These are phyloP conservation scores for Automeris io DNA, from an alignment of 2,888 invertebrate species.

Conservation along the genomic window DNA sequence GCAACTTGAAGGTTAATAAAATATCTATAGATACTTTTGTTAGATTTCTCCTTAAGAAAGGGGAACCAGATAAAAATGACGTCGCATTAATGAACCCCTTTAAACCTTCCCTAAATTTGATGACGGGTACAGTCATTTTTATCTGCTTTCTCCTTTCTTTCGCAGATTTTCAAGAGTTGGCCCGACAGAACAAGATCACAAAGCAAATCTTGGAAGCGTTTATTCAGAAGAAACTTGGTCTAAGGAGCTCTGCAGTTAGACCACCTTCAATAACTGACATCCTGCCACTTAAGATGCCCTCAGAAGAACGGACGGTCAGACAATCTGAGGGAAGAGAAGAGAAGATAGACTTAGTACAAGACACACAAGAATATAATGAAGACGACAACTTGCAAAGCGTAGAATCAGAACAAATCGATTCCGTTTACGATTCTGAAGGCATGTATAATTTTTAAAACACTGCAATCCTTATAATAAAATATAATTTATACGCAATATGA, in stretches of 20 bases:
- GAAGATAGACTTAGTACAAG: slow-evolving; percentile 27
- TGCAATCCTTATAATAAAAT: no score
- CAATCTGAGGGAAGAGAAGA: slow-evolving; percentile 25
- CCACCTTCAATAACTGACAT: slow-evolving; percentile 82
- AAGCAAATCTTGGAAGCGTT: slow-evolving; percentile 86
- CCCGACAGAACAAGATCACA: slow-evolving; percentile 85
- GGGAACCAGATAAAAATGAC: slow-evolving; percentile 76
- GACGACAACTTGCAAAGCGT: slow-evolving; percentile 81
- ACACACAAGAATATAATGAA: slow-evolving; percentile 38
- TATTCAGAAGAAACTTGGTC: slow-evolving; percentile 82
- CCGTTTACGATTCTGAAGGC: slow-evolving; percentile 74
- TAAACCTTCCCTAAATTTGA: slow-evolving; percentile 18
- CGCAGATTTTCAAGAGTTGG: slow-evolving; percentile 78
- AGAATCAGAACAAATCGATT: slow-evolving; percentile 83
- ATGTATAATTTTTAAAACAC: slow-evolving; percentile 25
- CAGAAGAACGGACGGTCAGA: slow-evolving; percentile 33
- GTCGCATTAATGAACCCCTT: slow-evolving; percentile 27
- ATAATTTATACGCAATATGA: no score
- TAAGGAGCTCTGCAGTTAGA: slow-evolving; percentile 62
- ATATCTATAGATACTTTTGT: not conserved
- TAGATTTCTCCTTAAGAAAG: slow-evolving; percentile 29
- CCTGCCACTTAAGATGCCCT: slow-evolving; percentile 65
- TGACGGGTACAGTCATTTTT: slow-evolving; percentile 65
- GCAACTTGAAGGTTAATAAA: no score
- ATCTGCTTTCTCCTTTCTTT: slow-evolving; percentile 68